Evolutionary conservation across 2,797 vertebrate species (phyloP), one percentile per base, ranked within the genome.

Genomic region (Characodon lateralis): DNA sequence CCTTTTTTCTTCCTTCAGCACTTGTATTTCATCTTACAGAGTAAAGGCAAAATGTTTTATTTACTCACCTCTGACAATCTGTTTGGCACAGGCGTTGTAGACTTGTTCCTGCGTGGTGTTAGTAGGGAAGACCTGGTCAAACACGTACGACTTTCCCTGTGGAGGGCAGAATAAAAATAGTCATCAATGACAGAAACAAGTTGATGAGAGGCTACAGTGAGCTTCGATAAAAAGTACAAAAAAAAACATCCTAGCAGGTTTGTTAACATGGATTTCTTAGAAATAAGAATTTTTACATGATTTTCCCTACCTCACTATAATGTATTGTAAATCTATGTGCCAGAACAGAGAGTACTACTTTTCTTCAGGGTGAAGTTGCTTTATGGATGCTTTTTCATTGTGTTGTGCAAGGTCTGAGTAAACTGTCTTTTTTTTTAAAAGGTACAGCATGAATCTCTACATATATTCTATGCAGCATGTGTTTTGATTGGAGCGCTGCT

Each of bases 41-140:
- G 72, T 46, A 2, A 18, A 26, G 22, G 18, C 58, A 65, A 31
- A 77, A 0, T 3, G 5, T 53, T 55, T 39, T 1, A 0, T 4
- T 53, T 68, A 86, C 91, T 94, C 92, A 98, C 97, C 97, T 96
- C 96, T 97, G 83, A 98, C 97, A 72, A 98, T 98, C 91, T 97
- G 97, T 94, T 97, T 97, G 93, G 97, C 97, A 24, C 97, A 98
- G 7, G 96, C 94, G 51, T 96, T 96, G 90, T 98, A 98, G 73
- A 98, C 96, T 91, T 98, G 97, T 72, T 97, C 97, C 92, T 98
- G 97, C 20, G 96, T 97, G 59, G 96, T 95, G 93, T 97, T 98
- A 5, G 96, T 96, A n/a, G 97, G 96, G 79, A 98, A 98, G 56
- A 98, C 97, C 20, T 96, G 95, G 90, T 98, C 97, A 80, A 97